Evolutionary conservation across 2,113 vertebrate genomes (phyloP), one percentile per base, ranked within the genome.

Genomic region (Pagrus major): DNA sequence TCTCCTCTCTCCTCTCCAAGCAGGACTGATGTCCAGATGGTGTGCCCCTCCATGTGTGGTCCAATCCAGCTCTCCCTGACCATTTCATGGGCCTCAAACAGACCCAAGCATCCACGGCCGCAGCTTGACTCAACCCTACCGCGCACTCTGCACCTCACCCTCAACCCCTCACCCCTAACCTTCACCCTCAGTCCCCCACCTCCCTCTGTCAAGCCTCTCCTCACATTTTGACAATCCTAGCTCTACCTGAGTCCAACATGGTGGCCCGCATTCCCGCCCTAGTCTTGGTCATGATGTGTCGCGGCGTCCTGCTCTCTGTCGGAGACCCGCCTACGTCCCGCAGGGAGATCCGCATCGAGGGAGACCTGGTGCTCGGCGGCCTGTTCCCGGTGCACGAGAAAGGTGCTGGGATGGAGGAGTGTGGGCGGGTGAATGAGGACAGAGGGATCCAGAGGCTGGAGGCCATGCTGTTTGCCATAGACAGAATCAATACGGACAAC

Each of bases 321-420:
- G 96, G 96, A 41, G 98, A 99, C 89, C 95, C 96, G 56, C 96
- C 95, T 75, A 96, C 93, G 89, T 87, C 97, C 78, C 97, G 97
- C 76, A 96, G 95, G 54, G 98, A 99, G 91, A 97, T 99, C 86
- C 98, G 98, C 86, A 97, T 99, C 47, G 98, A 99, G 86, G 98
- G 98, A 58, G 97, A 99, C 93, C 93, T 99, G 69, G 98, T 99
- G 39, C 95, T 99, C 25, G 98, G 98, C 21, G 98, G 98, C 6
- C 92, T 99, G 31, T 99, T 99, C 93, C 98, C 98, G n/a, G 95
- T 99, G 76, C 98, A 99, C 0, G 98, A 99, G 90, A 99, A 99
- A 91, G 98, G 98, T 46, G 93, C 92, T 0, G 98, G 98, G 14
- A 94, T 95, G 78, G 98, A 99, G 82, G 98, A 99, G 87, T 99